Conservation (phyloP, 2,113 vertebrate genomes). For the Apistogramma diplotaenia region DNA sequence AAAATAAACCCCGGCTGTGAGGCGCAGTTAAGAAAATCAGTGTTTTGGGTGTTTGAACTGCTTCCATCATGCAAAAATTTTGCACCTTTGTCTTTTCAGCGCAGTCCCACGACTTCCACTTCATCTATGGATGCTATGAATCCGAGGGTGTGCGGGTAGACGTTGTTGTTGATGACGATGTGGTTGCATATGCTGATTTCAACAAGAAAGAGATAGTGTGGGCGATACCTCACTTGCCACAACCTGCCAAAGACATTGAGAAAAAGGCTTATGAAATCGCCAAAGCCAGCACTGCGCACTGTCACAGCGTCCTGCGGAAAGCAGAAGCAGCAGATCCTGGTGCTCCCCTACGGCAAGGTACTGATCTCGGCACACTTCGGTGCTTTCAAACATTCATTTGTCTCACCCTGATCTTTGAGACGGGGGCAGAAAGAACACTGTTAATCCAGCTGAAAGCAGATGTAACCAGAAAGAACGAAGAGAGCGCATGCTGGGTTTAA, state of each 20-base stretch:
- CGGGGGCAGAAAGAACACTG: background rate
- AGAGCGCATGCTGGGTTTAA: background rate
- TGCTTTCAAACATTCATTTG: background rate
- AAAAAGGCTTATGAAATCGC: background rate
- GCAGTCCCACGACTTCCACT: background rate
- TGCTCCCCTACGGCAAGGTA: background rate
- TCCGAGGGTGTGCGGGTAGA: background rate
- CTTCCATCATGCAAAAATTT: background rate
- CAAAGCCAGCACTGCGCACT: background rate
- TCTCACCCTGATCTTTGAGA: background rate
- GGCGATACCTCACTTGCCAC: background rate
- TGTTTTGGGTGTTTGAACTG: background rate
- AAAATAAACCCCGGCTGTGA: background rate
- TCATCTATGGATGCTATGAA: conserved; percentile 11
- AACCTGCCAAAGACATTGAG: background rate
- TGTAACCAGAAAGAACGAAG: background rate
- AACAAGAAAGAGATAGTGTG: background rate
- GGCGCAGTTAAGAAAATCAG: background rate
- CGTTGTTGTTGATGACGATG: background rate
- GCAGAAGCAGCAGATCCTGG: background rate
- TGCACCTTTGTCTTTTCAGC: background rate
- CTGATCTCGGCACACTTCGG: background rate
- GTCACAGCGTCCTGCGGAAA: background rate
- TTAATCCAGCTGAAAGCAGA: background rate
- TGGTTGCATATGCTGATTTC: conserved; percentile 1